These are phyloP conservation scores for Percopsis transmontana DNA, from an alignment of 2,113 vertebrate species.

Conservation along the genomic window DNA sequence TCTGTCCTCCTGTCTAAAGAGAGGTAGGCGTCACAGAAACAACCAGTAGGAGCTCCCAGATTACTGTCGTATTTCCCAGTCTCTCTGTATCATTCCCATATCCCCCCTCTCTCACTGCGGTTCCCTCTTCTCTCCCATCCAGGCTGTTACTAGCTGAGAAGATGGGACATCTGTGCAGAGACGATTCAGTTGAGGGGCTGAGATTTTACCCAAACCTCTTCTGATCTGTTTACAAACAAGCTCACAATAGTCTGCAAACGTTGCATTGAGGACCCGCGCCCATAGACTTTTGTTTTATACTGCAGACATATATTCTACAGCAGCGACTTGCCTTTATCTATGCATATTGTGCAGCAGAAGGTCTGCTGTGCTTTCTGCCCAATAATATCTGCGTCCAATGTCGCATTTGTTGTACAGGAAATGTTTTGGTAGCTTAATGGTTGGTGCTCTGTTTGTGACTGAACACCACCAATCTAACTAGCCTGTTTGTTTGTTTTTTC, in stretches of 20 bases:
- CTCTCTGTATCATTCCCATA: background rate
- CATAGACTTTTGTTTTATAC: background rate
- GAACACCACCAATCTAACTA: background rate
- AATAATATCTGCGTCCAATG: background rate
- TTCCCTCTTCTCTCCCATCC: conserved; percentile 27
- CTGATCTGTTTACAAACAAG: conserved; percentile 72
- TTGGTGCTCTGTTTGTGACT: background rate
- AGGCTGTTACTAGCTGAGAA: conserved; percentile 96
- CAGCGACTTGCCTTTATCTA: conserved; percentile 1
- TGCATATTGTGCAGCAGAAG: background rate
- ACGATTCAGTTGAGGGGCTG: conserved; percentile 97
- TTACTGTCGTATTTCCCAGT: background rate
- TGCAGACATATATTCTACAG: conserved; percentile 14
- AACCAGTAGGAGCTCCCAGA: background rate
- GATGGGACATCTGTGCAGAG: conserved; percentile 95
- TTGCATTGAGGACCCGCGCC: background rate
- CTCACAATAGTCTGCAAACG: background rate
- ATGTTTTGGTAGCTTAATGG: background rate
- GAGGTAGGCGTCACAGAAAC: conserved; percentile 74
- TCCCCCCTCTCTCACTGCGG: background rate
- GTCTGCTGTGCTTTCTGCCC: background rate
- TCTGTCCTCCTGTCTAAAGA: conserved; percentile 98
- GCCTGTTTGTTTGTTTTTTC: too few species aligned
- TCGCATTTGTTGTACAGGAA: background rate
- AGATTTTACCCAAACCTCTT: conserved; percentile 96